Conservation (phyloP, 37 sponge, comb jelly and placozoan genomes). For the Axinella damicornis region DNA sequence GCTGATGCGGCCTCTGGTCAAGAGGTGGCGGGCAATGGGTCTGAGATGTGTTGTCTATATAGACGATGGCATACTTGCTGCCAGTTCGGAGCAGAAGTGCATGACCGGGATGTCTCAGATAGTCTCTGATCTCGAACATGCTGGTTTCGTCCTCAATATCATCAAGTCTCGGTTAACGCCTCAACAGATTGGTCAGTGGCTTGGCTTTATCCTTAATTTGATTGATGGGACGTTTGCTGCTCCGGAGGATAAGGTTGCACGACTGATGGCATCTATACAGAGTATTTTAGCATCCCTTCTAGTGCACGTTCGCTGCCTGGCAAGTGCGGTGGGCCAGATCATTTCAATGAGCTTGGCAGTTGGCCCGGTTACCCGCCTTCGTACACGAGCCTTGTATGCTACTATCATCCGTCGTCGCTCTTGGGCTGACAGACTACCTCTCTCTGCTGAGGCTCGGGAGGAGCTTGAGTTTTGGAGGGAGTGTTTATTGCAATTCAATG, state of each 20-base stretch:
- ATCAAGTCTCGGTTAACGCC: background rate
- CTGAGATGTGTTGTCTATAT: conserved; percentile 6
- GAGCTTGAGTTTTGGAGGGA: conserved; percentile 5
- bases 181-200: background rate
- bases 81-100: background rate
- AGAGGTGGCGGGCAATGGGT: background rate
- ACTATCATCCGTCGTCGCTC: background rate
- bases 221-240: background rate
- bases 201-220: conserved; percentile 9
- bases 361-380: background rate
- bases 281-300: background rate
- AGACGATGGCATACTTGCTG: conserved; percentile 28
- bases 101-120: background rate
- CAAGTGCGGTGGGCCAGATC: conserved; percentile 1
- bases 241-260: background rate
- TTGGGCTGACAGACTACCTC: background rate
- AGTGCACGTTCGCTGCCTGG: background rate
- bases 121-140: background rate
- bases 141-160: conserved; percentile 11
- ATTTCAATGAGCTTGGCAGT: conserved; percentile 1
- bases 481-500: background rate
- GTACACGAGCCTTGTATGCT: background rate
- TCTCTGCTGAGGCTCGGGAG: conserved; percentile 1
- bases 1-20: conserved; percentile 11
- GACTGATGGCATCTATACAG: background rate